These are phyloP conservation scores for Zaprionus davidi DNA, from an alignment of 1,140 invertebrate species.

Conservation along the genomic window DNA sequence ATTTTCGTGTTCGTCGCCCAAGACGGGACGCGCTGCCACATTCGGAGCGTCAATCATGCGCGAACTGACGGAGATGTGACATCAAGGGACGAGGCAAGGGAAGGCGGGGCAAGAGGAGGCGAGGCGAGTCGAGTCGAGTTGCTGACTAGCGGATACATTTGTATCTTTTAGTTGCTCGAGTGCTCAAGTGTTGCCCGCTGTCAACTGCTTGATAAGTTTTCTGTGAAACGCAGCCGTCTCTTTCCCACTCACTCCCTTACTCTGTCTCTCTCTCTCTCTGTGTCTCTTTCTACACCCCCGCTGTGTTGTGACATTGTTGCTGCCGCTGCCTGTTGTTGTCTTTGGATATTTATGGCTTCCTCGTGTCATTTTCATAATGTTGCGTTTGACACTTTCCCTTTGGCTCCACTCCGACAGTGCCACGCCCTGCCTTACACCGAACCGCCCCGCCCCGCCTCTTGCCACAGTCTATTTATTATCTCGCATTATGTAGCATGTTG, in stretches of 20 bases:
- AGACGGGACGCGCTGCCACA: slow-evolving; percentile 25
- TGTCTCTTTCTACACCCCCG: slow-evolving; percentile 32
- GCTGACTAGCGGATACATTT: slow-evolving; percentile 64
- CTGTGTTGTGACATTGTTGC: slow-evolving; percentile 76
- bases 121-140: neutral
- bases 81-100: slow-evolving; percentile 44
- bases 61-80: slow-evolving; percentile 75
- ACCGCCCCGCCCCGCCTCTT: neutral
- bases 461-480: slow-evolving; percentile 52
- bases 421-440: neutral
- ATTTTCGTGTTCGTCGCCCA: slow-evolving; percentile 46
- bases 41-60: slow-evolving; percentile 80
- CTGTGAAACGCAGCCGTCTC: slow-evolving; percentile 19
- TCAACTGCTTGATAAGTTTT: slow-evolving; percentile 76
- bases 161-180: slow-evolving; percentile 66
- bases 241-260: slow-evolving; percentile 42
- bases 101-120: too few species aligned
- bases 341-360: slow-evolving; percentile 82
- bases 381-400: slow-evolving; percentile 82
- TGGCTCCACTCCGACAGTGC: slow-evolving; percentile 28
- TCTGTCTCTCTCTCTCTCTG: slow-evolving; percentile 23
- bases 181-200: slow-evolving; percentile 38
- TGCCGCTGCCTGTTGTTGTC: slow-evolving; percentile 56
- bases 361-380: slow-evolving; percentile 83
- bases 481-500: slow-evolving; percentile 55